These are phyloP conservation scores for Gobiocypris rarus DNA, from an alignment of 2,113 vertebrate genomes.

Conservation along the genomic window DNA sequence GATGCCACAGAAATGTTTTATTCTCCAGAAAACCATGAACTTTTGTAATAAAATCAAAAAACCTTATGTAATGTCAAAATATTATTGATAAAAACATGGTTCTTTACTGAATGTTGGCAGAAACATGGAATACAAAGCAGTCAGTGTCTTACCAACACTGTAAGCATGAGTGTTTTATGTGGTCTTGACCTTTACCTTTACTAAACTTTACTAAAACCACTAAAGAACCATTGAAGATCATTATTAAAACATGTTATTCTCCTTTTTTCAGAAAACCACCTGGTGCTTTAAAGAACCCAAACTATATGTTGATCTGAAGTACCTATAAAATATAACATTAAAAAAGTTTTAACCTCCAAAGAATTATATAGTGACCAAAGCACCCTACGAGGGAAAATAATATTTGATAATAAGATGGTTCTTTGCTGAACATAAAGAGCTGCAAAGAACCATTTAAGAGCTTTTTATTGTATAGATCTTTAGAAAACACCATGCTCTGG, in stretches of 20 bases:
- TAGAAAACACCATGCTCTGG: neutral
- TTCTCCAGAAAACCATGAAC: neutral
- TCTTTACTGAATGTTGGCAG: neutral
- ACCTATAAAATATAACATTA: neutral
- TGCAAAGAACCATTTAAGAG: neutral
- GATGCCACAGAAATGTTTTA: neutral
- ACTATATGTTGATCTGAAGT: neutral
- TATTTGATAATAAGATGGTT: neutral
- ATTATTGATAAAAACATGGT: neutral
- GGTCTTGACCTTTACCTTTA: constrained; percentile 22
- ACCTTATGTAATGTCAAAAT: too few species aligned
- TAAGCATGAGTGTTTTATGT: constrained; percentile 20
- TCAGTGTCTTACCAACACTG: constrained; percentile 41
- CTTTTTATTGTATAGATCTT: neutral
- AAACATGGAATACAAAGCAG: constrained; percentile 56
- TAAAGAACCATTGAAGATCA: neutral
- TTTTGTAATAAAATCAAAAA: neutral
- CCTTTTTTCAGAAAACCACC: neutral
- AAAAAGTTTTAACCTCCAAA: neutral
- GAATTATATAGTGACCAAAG: neutral
- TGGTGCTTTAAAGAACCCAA: neutral
- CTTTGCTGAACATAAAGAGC: neutral
- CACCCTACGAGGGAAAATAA: neutral
- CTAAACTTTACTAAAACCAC: neutral
- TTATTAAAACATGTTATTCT: neutral